A percentile compares a stretch with the other conserved stretches of the same genome.
Conservation (phyloP, 2,113 vertebrate genomes). For the Saccopteryx leptura region DNA sequence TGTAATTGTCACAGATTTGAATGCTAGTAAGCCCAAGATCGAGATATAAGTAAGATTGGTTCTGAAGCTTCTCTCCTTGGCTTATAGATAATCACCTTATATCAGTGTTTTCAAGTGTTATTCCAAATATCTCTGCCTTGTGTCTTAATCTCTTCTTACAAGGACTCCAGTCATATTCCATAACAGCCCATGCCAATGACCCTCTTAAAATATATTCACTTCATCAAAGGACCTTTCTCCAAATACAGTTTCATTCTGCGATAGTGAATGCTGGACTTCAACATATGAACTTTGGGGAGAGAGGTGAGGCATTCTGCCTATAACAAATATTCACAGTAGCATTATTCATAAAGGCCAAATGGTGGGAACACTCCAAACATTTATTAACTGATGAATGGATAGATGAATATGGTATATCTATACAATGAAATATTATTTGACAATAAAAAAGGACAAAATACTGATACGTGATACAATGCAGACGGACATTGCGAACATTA, state of each 20-base stretch:
- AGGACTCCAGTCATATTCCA: not conserved
- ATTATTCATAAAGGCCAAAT: not conserved
- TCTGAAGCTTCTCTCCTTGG: not conserved
- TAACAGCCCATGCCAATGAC: accelerated
- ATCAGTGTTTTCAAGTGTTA: not conserved
- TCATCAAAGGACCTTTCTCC: not conserved
- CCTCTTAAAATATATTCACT: not conserved
- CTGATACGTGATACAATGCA: not conserved
- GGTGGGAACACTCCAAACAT: not conserved
- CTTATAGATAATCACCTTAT: not conserved
- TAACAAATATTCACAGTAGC: not conserved
- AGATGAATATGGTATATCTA: not conserved
- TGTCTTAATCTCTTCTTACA: not conserved
- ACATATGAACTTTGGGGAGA: not conserved
- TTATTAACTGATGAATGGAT: not conserved
- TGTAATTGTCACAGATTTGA: not conserved
- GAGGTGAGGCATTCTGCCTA: no score
- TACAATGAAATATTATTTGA: not conserved
- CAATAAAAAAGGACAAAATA: not conserved
- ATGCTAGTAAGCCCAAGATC: not conserved
- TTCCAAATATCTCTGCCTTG: not conserved
- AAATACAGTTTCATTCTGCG: not conserved
- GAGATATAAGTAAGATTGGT: not conserved
- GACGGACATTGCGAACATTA: not conserved
- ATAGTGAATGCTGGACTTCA: not conserved